These are phyloP conservation scores for Spodoptera littoralis DNA, from an alignment of 2,888 invertebrate genomes.

Conservation along the genomic window DNA sequence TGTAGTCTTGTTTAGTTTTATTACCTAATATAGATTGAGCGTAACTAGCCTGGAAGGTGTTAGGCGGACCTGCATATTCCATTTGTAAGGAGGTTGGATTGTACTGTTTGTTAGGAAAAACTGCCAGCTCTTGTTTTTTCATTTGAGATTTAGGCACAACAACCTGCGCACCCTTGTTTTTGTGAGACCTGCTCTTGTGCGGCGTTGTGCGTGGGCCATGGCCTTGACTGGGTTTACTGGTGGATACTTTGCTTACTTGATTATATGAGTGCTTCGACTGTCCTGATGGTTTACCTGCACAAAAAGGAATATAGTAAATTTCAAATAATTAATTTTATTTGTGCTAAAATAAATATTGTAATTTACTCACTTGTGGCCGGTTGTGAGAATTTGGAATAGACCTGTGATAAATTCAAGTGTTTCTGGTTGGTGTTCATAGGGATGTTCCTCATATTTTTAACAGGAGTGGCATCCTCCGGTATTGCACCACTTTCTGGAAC, in stretches of 20 bases:
- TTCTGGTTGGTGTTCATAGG: constrained; percentile 82
- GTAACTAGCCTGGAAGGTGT: constrained; percentile 85
- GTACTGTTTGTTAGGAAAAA: constrained; percentile 75
- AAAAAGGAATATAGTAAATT: constrained; percentile 9
- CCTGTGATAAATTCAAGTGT: constrained; percentile 84
- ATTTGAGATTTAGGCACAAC: constrained; percentile 67
- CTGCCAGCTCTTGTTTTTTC: constrained; percentile 73
- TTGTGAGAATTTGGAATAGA: constrained; percentile 86
- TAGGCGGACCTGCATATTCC: constrained; percentile 79
- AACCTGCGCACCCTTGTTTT: constrained; percentile 58
- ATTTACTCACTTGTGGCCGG: constrained; percentile 78
- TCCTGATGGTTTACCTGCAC: constrained; percentile 82
- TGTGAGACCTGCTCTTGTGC: constrained; percentile 75
- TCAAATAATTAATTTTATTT: too few relatives aligned
- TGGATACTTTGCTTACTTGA: constrained; percentile 87
- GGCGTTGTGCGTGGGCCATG: constrained; percentile 69
- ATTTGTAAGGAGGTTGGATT: constrained; percentile 70
- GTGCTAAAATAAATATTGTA: constrained; percentile 4
- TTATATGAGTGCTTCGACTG: constrained; percentile 87
- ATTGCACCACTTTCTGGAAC: constrained; percentile 73
- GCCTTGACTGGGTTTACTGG: constrained; percentile 83
- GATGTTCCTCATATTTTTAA: constrained; percentile 84
- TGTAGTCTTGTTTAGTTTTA: constrained; percentile 77
- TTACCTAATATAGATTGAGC: constrained; percentile 80
- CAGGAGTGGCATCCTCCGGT: constrained; percentile 75